Conservation (phyloP, 2,113 vertebrate species). For the Alces alces region DNA sequence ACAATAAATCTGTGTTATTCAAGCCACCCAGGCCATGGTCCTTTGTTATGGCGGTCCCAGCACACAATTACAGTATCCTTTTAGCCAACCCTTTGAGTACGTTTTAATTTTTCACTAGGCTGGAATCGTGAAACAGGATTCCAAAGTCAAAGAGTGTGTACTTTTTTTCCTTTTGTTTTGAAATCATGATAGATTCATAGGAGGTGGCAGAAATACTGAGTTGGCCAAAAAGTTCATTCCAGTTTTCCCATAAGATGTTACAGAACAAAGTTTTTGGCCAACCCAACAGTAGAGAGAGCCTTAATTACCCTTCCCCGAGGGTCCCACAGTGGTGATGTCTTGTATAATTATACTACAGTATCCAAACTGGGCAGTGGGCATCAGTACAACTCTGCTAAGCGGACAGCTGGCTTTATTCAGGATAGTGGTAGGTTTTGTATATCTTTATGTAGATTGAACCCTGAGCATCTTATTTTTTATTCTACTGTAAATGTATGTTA, state of each 20-base stretch:
- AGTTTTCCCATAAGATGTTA: background rate
- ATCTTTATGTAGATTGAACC: fast-evolving
- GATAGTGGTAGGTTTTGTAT: fast-evolving
- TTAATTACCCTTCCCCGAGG: background rate
- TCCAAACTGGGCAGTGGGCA: fast-evolving
- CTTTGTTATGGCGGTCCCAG: fast-evolving
- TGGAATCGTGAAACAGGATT: background rate
- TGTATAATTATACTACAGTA: fast-evolving
- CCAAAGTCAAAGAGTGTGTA: background rate
- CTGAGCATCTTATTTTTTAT: background rate
- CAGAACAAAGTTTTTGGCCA: background rate
- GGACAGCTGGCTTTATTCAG: too few relatives aligned
- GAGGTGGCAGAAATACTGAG: background rate
- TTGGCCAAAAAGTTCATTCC: background rate
- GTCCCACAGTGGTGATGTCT: background rate
- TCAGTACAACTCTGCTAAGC: fast-evolving
- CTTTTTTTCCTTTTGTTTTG: background rate
- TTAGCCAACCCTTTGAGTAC: background rate
- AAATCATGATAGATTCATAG: background rate
- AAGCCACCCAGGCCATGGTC: fast-evolving
- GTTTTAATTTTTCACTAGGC: background rate
- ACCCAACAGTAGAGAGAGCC: background rate
- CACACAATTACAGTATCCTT: background rate
- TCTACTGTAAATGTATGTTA: background rate
- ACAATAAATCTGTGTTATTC: background rate